These are phyloP conservation scores for Synchiropus splendidus DNA, from an alignment of 2,113 vertebrate species.

Conservation along the genomic window DNA sequence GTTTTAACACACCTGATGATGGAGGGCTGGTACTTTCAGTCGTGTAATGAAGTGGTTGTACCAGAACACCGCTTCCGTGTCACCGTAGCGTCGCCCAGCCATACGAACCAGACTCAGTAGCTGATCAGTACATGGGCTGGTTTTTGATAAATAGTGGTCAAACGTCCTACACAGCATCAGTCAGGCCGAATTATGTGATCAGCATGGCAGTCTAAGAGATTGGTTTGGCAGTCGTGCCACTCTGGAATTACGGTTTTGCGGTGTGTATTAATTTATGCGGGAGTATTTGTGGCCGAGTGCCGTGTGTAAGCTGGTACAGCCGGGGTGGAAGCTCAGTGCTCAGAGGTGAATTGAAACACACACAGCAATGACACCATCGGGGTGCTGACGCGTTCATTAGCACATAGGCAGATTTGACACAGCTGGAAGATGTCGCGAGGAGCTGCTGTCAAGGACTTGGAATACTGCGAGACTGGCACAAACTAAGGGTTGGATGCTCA, in stretches of 20 bases:
- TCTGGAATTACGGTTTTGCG: constrained; percentile 13
- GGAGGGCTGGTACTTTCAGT: constrained; percentile 3
- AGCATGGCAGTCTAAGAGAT: constrained; percentile 17
- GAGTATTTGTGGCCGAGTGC: constrained; percentile 39
- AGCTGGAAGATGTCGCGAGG: constrained; percentile 58
- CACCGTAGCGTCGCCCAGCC: too few relatives aligned
- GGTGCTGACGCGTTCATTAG: constrained; percentile 64
- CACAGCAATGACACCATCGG: constrained; percentile 54
- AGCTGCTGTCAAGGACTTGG: constrained; percentile 68
- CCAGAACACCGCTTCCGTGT: too few relatives aligned
- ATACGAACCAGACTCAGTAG: too few relatives aligned
- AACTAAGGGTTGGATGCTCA: constrained; percentile 64
- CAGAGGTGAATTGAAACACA: constrained; percentile 64
- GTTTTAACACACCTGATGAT: constrained; percentile 16
- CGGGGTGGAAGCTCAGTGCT: constrained; percentile 41
- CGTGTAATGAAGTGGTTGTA: too few relatives aligned
- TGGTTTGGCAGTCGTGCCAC: constrained; percentile 15
- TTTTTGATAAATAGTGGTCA: constrained; percentile 5
- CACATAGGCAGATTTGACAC: constrained; percentile 63
- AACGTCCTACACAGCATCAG: constrained; percentile 1
- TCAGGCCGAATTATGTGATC: constrained; percentile 13
- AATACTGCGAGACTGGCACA: constrained; percentile 63
- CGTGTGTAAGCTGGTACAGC: constrained; percentile 46
- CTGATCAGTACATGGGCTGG: too few relatives aligned
- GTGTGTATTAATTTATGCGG: constrained; percentile 42